Percentiles rank a stretch among this genome's conserved stretches.
Evolutionary conservation across 2,113 vertebrate genomes (phyloP).

Genomic region (Mesoclemmys tuberculata): DNA sequence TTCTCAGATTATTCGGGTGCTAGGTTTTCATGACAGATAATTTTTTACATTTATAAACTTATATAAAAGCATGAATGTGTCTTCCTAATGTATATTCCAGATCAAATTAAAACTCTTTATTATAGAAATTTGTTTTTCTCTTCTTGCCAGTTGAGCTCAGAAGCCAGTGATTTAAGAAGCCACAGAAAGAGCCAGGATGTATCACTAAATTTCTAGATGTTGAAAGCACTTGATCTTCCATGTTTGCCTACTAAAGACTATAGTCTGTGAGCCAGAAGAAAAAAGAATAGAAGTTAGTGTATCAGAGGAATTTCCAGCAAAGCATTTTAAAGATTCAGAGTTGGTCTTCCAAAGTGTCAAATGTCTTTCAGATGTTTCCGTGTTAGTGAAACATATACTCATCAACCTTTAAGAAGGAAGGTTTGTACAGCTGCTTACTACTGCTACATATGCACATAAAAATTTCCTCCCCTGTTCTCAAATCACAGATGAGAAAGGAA

Average conservation of each 20-base stretch:
- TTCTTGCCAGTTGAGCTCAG: not conserved
- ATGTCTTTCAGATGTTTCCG: constrained; percentile 72
- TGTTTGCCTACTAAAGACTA: constrained; percentile 1
- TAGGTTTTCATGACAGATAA: not conserved
- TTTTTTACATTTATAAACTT: not conserved
- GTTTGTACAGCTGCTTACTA: constrained; percentile 62
- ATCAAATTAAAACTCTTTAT: not conserved
- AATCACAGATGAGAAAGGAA: constrained; percentile 40
- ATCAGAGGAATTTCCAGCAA: constrained; percentile 11
- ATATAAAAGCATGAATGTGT: not conserved
- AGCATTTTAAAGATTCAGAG: constrained; percentile 49
- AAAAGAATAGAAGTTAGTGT: not conserved
- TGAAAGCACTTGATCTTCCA: not conserved
- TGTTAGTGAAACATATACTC: constrained; percentile 68
- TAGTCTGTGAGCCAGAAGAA: not conserved
- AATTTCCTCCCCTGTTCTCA: constrained; percentile 47
- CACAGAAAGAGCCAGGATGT: not conserved
- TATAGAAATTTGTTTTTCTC: not conserved
- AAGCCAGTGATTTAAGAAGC: not conserved
- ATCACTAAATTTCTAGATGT: not conserved
- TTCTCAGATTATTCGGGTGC: not conserved
- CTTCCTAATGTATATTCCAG: not conserved
- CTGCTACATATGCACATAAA: constrained; percentile 56
- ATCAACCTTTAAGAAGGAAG: constrained; percentile 44
- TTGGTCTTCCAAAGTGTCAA: constrained; percentile 59